Evolutionary conservation across 2,888 invertebrate genomes (phyloP).

Genomic region (Lasioglossum calceatum): DNA sequence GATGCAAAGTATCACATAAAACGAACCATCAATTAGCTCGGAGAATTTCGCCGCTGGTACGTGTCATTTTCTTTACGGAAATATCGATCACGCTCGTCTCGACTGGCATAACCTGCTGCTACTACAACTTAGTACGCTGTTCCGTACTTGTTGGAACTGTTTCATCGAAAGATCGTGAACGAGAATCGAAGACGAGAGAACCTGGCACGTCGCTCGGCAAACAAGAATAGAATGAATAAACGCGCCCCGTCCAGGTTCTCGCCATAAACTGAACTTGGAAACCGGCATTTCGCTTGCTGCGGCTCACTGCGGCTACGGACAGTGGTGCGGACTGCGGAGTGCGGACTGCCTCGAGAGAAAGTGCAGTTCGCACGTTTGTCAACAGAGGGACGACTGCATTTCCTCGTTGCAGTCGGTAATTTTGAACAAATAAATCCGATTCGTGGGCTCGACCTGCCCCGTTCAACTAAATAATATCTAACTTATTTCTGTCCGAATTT

Average conservation of each 20-base stretch:
- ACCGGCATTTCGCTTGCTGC: conserved; percentile 31
- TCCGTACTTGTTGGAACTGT: background rate
- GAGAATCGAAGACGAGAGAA: background rate
- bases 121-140: background rate
- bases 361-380: conserved; percentile 44
- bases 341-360: conserved; percentile 34
- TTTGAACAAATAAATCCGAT: conserved; percentile 25
- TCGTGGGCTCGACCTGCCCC: background rate
- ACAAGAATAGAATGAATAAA: background rate
- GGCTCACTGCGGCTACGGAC: background rate
- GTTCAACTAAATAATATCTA: conserved; percentile 32
- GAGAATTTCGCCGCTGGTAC: conserved; percentile 3
- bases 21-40: conserved; percentile 6
- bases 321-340: conserved; percentile 5
- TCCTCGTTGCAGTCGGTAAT: conserved; percentile 44
- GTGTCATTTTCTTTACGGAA: conserved; percentile 22
- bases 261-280: conserved; percentile 39
- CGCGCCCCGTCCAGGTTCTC: conserved; percentile 40
- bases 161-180: background rate
- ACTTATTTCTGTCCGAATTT: conserved; percentile 42
- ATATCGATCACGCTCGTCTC: conserved; percentile 30
- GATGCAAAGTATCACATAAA: background rate
- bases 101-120: conserved; percentile 39
- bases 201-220: background rate
- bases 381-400: conserved; percentile 48